Evolutionary conservation across 2,888 invertebrate genomes (phyloP).

Genomic region (Octodonta nipae): DNA sequence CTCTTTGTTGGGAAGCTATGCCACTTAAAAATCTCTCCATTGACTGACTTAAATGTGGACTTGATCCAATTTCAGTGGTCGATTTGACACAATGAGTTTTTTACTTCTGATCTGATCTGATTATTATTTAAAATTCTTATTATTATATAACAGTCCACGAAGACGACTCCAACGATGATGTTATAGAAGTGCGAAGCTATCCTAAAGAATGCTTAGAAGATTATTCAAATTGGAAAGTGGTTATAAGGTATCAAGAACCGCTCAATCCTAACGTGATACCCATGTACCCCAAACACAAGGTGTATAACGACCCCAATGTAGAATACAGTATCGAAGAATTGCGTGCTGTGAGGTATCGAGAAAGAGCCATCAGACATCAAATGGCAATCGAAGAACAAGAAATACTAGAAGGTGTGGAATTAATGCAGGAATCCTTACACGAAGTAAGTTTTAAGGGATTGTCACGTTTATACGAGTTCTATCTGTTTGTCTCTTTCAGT

Average conservation of each 20-base stretch:
- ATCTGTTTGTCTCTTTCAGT: constrained; percentile 5
- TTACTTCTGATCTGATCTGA: constrained; percentile 5
- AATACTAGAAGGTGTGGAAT: constrained; percentile 9
- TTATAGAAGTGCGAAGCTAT: too few relatives aligned
- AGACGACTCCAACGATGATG: constrained; percentile 42
- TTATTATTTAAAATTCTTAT: constrained; percentile 2
- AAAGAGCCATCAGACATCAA: constrained; percentile 21
- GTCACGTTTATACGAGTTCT: background rate
- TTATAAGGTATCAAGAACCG: constrained; percentile 48
- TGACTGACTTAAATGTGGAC: too few relatives aligned
- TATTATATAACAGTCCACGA: constrained; percentile 43
- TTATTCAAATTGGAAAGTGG: constrained; percentile 40
- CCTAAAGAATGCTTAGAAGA: constrained; percentile 37
- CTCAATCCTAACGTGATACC: constrained; percentile 43
- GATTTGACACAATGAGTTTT: too few relatives aligned
- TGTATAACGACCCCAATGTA: constrained; percentile 44
- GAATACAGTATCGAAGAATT: constrained; percentile 73
- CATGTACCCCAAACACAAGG: constrained; percentile 57
- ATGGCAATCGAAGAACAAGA: constrained; percentile 3
- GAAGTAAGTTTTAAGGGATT: constrained; percentile 5
- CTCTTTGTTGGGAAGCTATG: too few relatives aligned
- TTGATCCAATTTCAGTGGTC: too few relatives aligned
- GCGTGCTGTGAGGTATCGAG: constrained; percentile 45
- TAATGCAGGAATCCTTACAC: constrained; percentile 11
- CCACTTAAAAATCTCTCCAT: too few relatives aligned